Base-by-base conservation (phyloP, 2,888 invertebrate species). In the Campopleginae sp. region DNA sequence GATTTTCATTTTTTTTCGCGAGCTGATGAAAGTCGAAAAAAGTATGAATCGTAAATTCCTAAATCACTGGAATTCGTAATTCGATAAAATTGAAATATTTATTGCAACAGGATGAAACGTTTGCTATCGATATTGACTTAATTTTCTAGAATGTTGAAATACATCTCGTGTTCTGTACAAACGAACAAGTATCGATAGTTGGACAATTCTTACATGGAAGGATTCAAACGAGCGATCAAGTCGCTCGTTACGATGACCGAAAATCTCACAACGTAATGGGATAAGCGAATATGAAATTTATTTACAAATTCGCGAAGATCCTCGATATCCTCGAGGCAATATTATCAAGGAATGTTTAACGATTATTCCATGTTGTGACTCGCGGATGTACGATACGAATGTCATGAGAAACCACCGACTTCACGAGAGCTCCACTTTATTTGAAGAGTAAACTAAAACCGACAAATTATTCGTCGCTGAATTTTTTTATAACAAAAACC, bases 381-480 rank as follows among this genome's bases (percentile, higher is more conserved):
- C 46, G 54, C 63, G 75, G 61, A 78, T 63, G 76, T 66, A 79
- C 58, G 46, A 63, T 71, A 80, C 66, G 79, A 82, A 75, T 71
- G 70, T 85, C 12, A 51, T 58, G 68, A 81, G 54, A 27, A 79
- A 27, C 17, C 17, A 75, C 48, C 80, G 66, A 38, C 42, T 66
- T 44, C 38, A 46, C 48, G 48, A 33, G 44, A n/a, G 51, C 70
- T 44, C 75, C 75, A 42, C 70, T 84, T 90, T 94, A 95, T 90
- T 95, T 95, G 92, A 95, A 95, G 70, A 95, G 94, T 91, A 95
- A 94, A 91, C 95, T 95, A 94, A 88, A 95, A 95, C 89, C 93
- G 92, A 92, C 87, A 86, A 85, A 85, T 81, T 76, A 80, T 71
- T 80, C 82, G 17, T 66, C 82, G 14, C 85, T 85, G 79, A 72